Conservation (phyloP, 30 jellyfish, hydroid and myxozoan species). For the Calvadosia cruxmelitensis region DNA sequence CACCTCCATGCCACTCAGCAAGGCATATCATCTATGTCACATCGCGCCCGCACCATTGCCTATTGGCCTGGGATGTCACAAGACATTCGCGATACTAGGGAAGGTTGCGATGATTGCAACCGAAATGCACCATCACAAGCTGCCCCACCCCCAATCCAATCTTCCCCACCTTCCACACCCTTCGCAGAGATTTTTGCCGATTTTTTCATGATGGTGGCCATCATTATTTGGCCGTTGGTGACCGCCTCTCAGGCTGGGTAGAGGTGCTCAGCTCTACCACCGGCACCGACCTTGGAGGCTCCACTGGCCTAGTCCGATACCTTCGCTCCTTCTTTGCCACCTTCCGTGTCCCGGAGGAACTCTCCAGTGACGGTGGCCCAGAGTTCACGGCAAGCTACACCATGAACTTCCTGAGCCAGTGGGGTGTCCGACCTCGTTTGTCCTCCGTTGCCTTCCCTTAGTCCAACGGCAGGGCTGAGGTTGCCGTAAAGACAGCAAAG, state of each 20-base stretch:
- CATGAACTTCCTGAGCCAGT: background rate
- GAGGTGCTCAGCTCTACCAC: background rate
- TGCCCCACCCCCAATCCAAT: background rate
- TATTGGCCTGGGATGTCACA: constrained; percentile 20
- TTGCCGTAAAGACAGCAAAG: background rate
- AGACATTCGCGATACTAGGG: constrained; percentile 1
- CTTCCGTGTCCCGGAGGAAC: background rate
- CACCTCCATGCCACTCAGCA: constrained; percentile 21
- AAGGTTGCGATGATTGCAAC: background rate
- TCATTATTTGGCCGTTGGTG: constrained; percentile 5
- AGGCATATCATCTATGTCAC: constrained; percentile 7
- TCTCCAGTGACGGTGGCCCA: background rate
- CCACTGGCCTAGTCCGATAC: background rate
- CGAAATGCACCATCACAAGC: constrained; percentile 20
- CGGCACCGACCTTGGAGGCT: background rate
- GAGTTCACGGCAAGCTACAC: background rate
- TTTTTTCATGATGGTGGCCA: background rate
- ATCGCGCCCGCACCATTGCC: constrained; percentile 9
- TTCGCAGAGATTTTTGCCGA: constrained; percentile 7
- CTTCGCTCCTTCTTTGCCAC: background rate
- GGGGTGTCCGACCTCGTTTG: background rate
- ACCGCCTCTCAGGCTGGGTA: constrained; percentile 26
- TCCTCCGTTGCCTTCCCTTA: background rate
- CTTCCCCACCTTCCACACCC: constrained; percentile 3
- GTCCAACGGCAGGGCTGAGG: background rate